Percentiles rank a stretch among this genome's conserved stretches.
Evolutionary conservation across 1,140 invertebrate genomes (phyloP).

Genomic region (Anadara kagoshimensis): DNA sequence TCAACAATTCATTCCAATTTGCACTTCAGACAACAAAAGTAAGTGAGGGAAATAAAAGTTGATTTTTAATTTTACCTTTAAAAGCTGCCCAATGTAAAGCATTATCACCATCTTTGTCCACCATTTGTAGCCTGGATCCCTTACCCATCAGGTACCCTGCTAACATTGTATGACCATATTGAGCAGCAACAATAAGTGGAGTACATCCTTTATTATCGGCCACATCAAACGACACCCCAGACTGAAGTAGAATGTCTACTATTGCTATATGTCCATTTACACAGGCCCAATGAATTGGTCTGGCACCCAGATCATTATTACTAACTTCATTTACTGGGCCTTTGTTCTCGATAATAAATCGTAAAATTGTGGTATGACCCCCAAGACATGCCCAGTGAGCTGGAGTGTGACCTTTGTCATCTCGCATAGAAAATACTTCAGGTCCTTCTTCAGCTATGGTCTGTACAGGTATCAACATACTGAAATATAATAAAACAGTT

Average conservation of each 20-base stretch:
- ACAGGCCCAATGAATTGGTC: slow-evolving; percentile 95
- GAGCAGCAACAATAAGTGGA: slow-evolving; percentile 92
- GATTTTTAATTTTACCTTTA: slow-evolving; percentile 77
- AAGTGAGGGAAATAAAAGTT: background rate
- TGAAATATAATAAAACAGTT: slow-evolving; percentile 39
- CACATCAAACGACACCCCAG: slow-evolving; percentile 90
- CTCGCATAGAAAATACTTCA: slow-evolving; percentile 75
- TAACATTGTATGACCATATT: slow-evolving; percentile 92
- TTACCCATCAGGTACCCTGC: slow-evolving; percentile 91
- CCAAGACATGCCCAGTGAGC: slow-evolving; percentile 94
- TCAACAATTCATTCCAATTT: too few relatives aligned
- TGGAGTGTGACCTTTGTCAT: slow-evolving; percentile 93
- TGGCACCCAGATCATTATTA: slow-evolving; percentile 88
- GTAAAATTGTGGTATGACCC: slow-evolving; percentile 78
- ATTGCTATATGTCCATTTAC: slow-evolving; percentile 86
- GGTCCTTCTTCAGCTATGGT: slow-evolving; percentile 63
- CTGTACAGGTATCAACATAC: slow-evolving; percentile 70
- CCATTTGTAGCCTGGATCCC: slow-evolving; percentile 87
- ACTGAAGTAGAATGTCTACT: slow-evolving; percentile 85
- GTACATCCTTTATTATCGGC: slow-evolving; percentile 93
- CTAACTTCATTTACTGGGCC: slow-evolving; percentile 90
- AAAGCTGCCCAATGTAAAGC: slow-evolving; percentile 95
- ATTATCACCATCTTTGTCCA: slow-evolving; percentile 93
- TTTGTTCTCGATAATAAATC: slow-evolving; percentile 85
- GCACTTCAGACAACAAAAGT: background rate